Evolutionary conservation across 1,140 invertebrate species (phyloP).

Genomic region (Leguminivora glycinivorella): DNA sequence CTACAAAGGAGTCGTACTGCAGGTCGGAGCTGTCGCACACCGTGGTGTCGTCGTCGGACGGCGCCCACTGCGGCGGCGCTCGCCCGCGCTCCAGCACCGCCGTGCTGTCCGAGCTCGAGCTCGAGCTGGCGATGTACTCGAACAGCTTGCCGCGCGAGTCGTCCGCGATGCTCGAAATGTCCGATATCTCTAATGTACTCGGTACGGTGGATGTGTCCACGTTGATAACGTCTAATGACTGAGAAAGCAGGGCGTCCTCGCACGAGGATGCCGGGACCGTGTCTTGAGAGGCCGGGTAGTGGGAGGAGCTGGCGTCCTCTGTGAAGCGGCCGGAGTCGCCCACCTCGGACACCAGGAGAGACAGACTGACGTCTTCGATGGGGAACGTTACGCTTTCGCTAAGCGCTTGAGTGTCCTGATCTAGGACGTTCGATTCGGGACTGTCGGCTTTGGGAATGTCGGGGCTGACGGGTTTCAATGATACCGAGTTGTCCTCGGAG

Average conservation of each 20-base stretch:
- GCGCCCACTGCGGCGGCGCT: slow-evolving; percentile 39
- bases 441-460: slow-evolving; percentile 34
- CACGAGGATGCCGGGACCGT: slow-evolving; percentile 45
- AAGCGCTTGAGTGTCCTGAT: slow-evolving; percentile 35
- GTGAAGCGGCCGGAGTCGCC: slow-evolving; percentile 68
- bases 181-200: slow-evolving; percentile 44
- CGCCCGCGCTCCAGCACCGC: slow-evolving; percentile 44
- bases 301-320: slow-evolving; percentile 64
- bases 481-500: slow-evolving; percentile 62
- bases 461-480: slow-evolving; percentile 39
- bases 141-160: slow-evolving; percentile 42
- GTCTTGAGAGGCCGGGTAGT: slow-evolving; percentile 42
- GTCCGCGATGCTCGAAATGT: slow-evolving; percentile 33
- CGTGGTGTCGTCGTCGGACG: slow-evolving; percentile 45
- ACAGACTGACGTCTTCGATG: slow-evolving; percentile 49
- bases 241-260: slow-evolving; percentile 67
- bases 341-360: slow-evolving; percentile 60
- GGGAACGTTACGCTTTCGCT: slow-evolving; percentile 40
- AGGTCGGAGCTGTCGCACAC: slow-evolving; percentile 62
- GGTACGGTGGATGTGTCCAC: slow-evolving; percentile 45
- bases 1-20: slow-evolving; percentile 73
- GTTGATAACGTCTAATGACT: slow-evolving; percentile 58
- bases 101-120: slow-evolving; percentile 64
- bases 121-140: slow-evolving; percentile 66
- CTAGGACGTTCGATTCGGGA: slow-evolving; percentile 34